phyloP scores from a whole-genome alignment of 2,888 invertebrate species.

The Parnassius orleans region DNA sequence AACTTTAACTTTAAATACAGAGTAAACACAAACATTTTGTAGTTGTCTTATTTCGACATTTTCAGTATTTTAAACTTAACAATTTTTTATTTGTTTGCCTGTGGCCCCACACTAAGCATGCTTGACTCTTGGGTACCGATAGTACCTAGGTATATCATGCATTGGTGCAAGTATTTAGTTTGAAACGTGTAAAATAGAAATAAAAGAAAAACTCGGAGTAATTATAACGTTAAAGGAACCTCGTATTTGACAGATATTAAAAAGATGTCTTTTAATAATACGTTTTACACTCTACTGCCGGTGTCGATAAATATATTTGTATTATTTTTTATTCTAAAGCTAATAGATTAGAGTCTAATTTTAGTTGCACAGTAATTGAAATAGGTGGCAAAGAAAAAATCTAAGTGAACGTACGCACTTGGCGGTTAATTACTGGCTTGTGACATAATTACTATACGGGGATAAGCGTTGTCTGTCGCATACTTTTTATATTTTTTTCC shows the following conservation, averaged over 20 bases:
- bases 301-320: constrained; percentile 21
- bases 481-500: constrained; percentile 36
- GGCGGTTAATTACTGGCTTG: constrained; percentile 54
- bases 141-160: no score
- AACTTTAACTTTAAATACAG: no score
- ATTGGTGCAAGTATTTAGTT: no score
- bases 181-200: constrained; percentile 3
- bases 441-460: constrained; percentile 59
- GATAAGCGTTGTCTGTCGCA: constrained; percentile 40
- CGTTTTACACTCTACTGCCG: constrained; percentile 36
- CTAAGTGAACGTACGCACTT: constrained; percentile 41
- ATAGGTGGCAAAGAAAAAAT: constrained; percentile 48
- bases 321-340: constrained; percentile 39
- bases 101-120: no score
- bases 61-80: no score
- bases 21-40: no score
- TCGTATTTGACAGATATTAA: constrained; percentile 51
- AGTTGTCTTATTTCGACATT: no score
- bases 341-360: constrained; percentile 40
- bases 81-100: no score
- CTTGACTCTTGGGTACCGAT: no score
- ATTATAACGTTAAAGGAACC: constrained; percentile 35
- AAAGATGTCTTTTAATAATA: constrained; percentile 55
- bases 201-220: constrained; percentile 35
- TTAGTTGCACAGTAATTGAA: constrained; percentile 33